A percentile compares a stretch with the other conserved stretches of the same genome.
phyloP scores from a whole-genome alignment of 1,140 invertebrate genomes.

The Temnothorax longispinosus region DNA sequence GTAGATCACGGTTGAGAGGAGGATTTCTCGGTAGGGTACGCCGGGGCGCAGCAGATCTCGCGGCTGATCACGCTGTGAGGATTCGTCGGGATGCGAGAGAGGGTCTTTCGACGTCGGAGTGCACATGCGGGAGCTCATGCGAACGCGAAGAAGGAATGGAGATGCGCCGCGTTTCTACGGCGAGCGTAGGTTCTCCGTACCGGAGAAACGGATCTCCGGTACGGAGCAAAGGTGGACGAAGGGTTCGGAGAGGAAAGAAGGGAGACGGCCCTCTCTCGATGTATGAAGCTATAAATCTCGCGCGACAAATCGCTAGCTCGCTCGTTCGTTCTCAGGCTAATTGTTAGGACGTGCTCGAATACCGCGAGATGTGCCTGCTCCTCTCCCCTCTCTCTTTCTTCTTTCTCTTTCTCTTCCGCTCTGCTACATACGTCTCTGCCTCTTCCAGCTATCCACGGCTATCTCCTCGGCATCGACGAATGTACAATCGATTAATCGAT shows the following conservation, averaged over 20 bases:
- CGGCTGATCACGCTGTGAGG: conserved; percentile 66
- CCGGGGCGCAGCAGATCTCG: conserved; percentile 62
- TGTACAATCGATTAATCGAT: conserved; percentile 77
- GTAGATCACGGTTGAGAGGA: conserved; percentile 71
- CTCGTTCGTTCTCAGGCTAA: conserved; percentile 78
- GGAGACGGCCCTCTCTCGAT: conserved; percentile 54
- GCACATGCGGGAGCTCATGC: conserved; percentile 26
- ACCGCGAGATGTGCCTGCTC: conserved; percentile 52
- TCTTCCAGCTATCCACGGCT: conserved; percentile 38
- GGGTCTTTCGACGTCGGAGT: conserved; percentile 48
- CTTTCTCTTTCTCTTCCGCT: conserved; percentile 24
- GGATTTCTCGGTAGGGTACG: conserved; percentile 43
- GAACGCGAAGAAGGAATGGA: conserved; percentile 39
- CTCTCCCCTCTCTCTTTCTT: conserved; percentile 8
- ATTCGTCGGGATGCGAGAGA: conserved; percentile 59
- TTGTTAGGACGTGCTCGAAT: conserved; percentile 78
- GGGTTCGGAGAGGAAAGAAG: background rate
- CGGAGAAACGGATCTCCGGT: conserved; percentile 20
- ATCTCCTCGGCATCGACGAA: conserved; percentile 57
- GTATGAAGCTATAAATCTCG: conserved; percentile 80
- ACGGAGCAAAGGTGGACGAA: conserved; percentile 12
- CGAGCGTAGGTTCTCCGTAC: conserved; percentile 41
- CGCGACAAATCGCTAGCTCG: conserved; percentile 77
- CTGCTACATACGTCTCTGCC: background rate
- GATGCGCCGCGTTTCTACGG: conserved; percentile 26